These are phyloP conservation scores for Alitta virens DNA, from an alignment of 2,888 invertebrate genomes.

Conservation along the genomic window DNA sequence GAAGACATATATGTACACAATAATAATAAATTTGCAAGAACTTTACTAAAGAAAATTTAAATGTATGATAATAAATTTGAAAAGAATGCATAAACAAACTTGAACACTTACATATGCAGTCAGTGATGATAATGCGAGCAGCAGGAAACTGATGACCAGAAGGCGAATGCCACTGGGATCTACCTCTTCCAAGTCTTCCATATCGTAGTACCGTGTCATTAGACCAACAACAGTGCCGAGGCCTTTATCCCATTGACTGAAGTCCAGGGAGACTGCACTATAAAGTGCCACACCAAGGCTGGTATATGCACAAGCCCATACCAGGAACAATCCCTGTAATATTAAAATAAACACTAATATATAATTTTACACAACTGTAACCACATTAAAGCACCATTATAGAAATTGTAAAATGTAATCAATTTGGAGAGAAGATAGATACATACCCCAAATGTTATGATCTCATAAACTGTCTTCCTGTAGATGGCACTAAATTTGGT, in stretches of 20 bases:
- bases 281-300: conserved; percentile 45
- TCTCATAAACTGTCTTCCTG: conserved; percentile 39
- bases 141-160: conserved; percentile 37
- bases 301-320: conserved; percentile 42
- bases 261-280: conserved; percentile 35
- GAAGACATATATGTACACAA: too few relatives aligned
- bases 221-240: conserved; percentile 40
- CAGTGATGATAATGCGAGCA: conserved; percentile 44
- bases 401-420: too few relatives aligned
- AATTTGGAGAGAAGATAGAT: neutral
- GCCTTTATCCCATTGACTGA: conserved; percentile 39
- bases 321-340: conserved; percentile 38
- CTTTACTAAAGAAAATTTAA: neutral
- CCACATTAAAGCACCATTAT: too few relatives aligned
- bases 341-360: neutral
- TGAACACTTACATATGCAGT: conserved; percentile 47
- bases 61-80: neutral
- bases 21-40: too few relatives aligned
- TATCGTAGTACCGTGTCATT: conserved; percentile 33
- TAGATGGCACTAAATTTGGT: conserved; percentile 43
- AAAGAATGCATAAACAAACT: neutral
- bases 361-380: too few relatives aligned
- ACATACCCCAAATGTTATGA: conserved; percentile 42
- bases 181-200: conserved; percentile 25
- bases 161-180: conserved; percentile 30